phyloP scores from a whole-genome alignment of 1,140 invertebrate species.

The Liolophura sinensis region DNA sequence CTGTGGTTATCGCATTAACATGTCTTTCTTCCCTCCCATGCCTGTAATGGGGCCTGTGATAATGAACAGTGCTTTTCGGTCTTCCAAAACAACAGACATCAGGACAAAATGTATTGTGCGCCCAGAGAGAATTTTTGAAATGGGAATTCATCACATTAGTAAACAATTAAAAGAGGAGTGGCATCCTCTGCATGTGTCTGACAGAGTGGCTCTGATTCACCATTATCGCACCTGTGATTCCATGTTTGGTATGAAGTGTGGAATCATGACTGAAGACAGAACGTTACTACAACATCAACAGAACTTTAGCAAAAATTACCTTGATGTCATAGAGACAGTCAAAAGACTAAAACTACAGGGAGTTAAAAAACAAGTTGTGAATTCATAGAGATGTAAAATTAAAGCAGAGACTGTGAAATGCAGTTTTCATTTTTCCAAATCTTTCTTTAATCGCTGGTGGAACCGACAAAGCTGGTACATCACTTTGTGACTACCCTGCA shows the following conservation, averaged over 20 bases:
- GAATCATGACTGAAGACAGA: conserved; percentile 25
- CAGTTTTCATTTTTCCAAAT: too few relatives aligned
- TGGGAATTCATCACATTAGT: conserved; percentile 34
- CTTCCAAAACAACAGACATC: too few relatives aligned
- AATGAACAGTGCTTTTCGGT: too few relatives aligned
- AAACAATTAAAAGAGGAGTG: conserved; percentile 8
- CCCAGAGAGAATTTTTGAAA: conserved; percentile 26
- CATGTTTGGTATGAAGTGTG: conserved; percentile 40
- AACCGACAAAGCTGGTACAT: too few relatives aligned
- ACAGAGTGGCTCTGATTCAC: conserved; percentile 81
- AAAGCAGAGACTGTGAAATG: too few relatives aligned
- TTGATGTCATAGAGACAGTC: too few relatives aligned
- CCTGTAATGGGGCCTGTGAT: too few relatives aligned
- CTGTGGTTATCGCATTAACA: conserved; percentile 17
- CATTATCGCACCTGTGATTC: conserved; percentile 70
- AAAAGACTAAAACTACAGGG: too few relatives aligned
- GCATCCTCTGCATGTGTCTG: conserved; percentile 21
- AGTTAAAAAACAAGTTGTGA: too few relatives aligned
- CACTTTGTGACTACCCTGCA: too few relatives aligned
- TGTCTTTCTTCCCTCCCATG: conserved; percentile 19
- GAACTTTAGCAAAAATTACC: conserved; percentile 7
- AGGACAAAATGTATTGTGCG: conserved; percentile 22
- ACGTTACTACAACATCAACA: conserved; percentile 22
- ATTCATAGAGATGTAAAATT: too few relatives aligned
- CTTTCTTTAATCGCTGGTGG: too few relatives aligned